Evolutionary conservation across 2,888 invertebrate species (phyloP), one percentile per base, ranked within the genome.

Genomic region (Cancer borealis): DNA sequence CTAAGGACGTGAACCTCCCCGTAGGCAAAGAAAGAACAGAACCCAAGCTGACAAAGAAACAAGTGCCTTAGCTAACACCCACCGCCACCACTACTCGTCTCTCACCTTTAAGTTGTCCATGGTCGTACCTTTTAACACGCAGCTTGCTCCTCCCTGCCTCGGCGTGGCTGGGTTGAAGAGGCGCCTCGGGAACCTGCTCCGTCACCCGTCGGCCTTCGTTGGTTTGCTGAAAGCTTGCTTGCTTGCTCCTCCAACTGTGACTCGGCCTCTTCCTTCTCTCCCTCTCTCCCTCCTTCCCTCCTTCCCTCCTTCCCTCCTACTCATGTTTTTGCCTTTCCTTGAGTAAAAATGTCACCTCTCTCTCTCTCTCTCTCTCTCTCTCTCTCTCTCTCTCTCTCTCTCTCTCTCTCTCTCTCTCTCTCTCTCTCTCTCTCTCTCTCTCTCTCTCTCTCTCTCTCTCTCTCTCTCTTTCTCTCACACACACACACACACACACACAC

Each of bases 121-220:
- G 84, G 39, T 30, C 84, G 84, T 84, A 39, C 84, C 84, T 30
- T 84, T 84, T 39, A 30, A 84, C 84, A 84, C 84, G 84, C 26
- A 84, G 84, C 84, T n/a, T 84, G 84, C 84, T 39, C 30, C 84
- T 84, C 84, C 84, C 84, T n/a, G 30, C 84, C 84, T 84, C 39
- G 21, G 39, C 39, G 84, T 84, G 84, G 84, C 39, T 39, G 84
- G 39, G 84, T 84, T 84, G 39, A 84, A 84, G 84, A 84, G 84
- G 39, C 84, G 84, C 84, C 39, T 30, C 84, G 39, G 84, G 30
- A 84, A 84, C 84, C 26, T 14, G 84, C 84, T 39, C 84, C 84
- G 84, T 84, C 84, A 84, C 84, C 84, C 84, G 84, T 84, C 84
- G 84, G 84, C 84, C 84, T 84, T 84, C 84, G 39, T 14, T 84